Evolutionary conservation across 2,113 vertebrate species (phyloP).

Genomic region (Nothocercus nigrocapillus): DNA sequence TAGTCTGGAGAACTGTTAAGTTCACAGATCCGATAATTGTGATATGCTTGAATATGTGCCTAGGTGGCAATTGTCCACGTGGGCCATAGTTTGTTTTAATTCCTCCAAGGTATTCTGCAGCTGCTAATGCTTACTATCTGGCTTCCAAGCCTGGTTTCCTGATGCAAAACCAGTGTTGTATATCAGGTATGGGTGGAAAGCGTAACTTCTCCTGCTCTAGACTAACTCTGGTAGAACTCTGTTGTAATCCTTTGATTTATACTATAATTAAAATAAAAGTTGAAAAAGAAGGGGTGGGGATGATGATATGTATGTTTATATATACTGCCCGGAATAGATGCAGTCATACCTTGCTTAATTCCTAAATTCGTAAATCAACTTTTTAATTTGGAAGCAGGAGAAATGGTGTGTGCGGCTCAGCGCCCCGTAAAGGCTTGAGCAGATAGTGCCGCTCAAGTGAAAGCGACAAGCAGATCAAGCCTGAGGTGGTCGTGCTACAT

Average conservation of each 20-base stretch:
- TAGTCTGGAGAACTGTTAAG: background rate
- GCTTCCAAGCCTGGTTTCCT: background rate
- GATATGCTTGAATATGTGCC: background rate
- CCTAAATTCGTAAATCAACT: background rate
- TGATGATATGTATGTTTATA: background rate
- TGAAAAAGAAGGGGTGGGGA: background rate
- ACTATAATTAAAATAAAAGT: background rate
- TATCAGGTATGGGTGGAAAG: background rate
- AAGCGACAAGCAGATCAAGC: background rate
- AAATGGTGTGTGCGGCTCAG: rapidly evolving
- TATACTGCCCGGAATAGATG: background rate
- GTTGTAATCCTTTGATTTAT: background rate
- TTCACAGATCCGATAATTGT: background rate
- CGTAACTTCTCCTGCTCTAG: background rate
- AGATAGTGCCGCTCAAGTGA: background rate
- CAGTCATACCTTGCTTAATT: background rate
- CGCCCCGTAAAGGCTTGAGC: background rate
- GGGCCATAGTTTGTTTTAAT: background rate
- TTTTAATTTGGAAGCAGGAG: background rate
- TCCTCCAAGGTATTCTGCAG: background rate
- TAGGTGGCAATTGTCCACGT: background rate
- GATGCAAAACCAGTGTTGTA: background rate
- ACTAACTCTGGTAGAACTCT: background rate
- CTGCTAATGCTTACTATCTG: background rate
- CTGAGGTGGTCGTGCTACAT: too few relatives aligned